Evolutionary conservation across 2,113 vertebrate species (phyloP), one percentile per base, ranked within the genome.

Genomic region (Excalfactoria chinensis): DNA sequence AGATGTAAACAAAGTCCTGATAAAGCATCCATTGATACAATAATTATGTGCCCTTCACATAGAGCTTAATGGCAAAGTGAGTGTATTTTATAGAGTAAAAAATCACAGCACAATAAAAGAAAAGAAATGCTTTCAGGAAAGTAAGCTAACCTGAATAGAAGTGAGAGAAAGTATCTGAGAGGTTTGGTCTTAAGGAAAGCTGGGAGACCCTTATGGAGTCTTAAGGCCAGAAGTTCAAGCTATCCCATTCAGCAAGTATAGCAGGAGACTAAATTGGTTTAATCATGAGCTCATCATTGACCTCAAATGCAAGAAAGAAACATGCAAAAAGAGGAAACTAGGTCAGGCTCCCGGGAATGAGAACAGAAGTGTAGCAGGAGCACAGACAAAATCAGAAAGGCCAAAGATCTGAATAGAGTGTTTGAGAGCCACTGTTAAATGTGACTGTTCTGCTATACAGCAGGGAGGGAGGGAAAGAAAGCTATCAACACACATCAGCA

Each of bases 231-330:
- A 37, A 68, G 85, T 91, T 95, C 72, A 85, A 88, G 56, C 64
- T 93, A 12, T 80, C 90, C 90, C 75, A 43, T 93, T 91, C 87
- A 83, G 71, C 58, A 93, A 51, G 55, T 59, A 7, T 83, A 63
- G 91, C 37, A 89, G 68, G 55, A 82, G 72, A 74, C 83, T 71
- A 80, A 86, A 88, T 28, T 79, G 75, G 55, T 95, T 93, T 95
- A 86, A 88, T 77, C 85, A n/a, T 95, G 95, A 95, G 85, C 92
- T 96, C 95, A 91, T 96, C n/a, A 2, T 67, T 93, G 90, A 96
- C 90, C 95, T 95, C 93, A 94, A 88, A 94, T 43, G 56, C 78
- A 87, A 94, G 64, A 95, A 93, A 93, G 87, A 88, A 91, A 67
- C n/a, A 63, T 88, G 87, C 79, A 95, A 43, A 91, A 64, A 37